Percentiles rank a stretch among this genome's conserved stretches.
Conservation (phyloP, 2,888 invertebrate genomes). For the Allophyes oxyacanthae region DNA sequence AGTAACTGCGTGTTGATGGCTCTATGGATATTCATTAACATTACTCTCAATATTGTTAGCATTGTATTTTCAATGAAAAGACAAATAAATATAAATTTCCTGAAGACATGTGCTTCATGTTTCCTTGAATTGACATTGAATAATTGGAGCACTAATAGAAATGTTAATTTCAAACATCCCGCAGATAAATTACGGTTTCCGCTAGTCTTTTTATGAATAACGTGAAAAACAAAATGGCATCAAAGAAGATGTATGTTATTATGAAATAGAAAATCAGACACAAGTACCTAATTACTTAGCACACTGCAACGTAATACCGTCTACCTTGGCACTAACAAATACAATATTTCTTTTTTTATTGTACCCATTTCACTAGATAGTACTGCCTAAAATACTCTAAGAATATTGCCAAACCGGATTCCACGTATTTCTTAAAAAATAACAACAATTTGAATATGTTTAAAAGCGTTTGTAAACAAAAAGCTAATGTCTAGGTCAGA, state of each 20-base stretch:
- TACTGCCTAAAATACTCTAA: constrained; percentile 2
- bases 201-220: constrained; percentile 7
- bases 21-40: no score
- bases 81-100: constrained; percentile 15
- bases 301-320: not conserved
- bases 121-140: constrained; percentile 23
- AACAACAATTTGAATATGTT: constrained; percentile 1
- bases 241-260: not conserved
- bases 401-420: constrained; percentile 16
- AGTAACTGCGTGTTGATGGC: no score
- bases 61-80: not conserved
- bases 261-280: not conserved
- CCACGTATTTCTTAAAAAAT: constrained; percentile 14
- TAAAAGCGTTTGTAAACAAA: constrained; percentile 11
- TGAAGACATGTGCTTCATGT: constrained; percentile 2
- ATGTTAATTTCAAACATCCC: constrained; percentile 9
- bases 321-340: not conserved
- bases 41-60: no score
- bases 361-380: not conserved
- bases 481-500: constrained; percentile 3
- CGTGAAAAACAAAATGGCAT: not conserved
- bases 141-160: constrained; percentile 28
- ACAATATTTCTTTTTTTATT: not conserved
- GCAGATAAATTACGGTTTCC: constrained; percentile 7
- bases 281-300: not conserved